Evolutionary conservation across 2,113 vertebrate genomes (phyloP).

Genomic region (Hystrix brachyura): DNA sequence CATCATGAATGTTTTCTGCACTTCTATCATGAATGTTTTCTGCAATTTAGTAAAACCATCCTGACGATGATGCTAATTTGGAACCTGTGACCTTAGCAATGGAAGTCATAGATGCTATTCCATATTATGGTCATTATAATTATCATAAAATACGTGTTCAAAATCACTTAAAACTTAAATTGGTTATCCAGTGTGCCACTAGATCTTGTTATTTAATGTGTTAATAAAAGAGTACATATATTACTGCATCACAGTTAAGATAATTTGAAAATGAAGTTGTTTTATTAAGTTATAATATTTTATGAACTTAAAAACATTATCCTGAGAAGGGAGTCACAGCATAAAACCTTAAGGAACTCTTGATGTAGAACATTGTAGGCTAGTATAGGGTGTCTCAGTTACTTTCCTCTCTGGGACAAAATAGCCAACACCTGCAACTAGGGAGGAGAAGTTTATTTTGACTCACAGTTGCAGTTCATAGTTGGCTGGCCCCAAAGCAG

Average conservation of each 20-base stretch:
- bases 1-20: not conserved
- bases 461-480: not conserved
- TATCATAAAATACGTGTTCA: constrained; percentile 18
- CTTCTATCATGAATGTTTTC: too few relatives aligned
- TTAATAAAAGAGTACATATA: not conserved
- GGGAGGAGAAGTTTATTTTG: not conserved
- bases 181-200: not conserved
- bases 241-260: not conserved
- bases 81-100: not conserved
- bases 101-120: not conserved
- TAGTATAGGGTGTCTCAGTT: not conserved
- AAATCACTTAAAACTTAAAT: not conserved
- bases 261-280: not conserved
- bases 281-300: not conserved
- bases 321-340: not conserved
- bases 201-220: not conserved
- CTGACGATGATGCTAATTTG: not conserved
- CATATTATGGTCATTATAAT: not conserved
- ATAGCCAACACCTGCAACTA: not conserved
- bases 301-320: not conserved
- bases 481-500: not conserved
- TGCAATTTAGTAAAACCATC: not conserved
- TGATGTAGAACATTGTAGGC: not conserved
- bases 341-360: not conserved
- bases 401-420: not conserved